Evolutionary conservation across 2,888 invertebrate species (phyloP).

Genomic region (Nesidiocoris tenuis): DNA sequence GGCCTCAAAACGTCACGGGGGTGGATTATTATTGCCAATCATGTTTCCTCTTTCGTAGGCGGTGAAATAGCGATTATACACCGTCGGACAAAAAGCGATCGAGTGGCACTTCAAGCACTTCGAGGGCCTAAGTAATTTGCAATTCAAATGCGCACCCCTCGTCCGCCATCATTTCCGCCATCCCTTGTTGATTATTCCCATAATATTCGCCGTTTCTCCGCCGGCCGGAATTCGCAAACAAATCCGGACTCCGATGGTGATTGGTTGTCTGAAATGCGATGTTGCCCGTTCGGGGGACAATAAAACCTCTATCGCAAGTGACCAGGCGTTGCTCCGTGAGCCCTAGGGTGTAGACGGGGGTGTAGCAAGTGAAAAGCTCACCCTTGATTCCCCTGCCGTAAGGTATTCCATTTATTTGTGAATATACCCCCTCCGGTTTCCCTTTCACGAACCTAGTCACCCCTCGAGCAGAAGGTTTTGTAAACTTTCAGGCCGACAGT

Average conservation of each 20-base stretch:
- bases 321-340: neutral
- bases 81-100: no score
- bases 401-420: neutral
- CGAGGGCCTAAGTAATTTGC: neutral
- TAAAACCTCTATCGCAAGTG: slow-evolving; percentile 16
- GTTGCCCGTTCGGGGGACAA: neutral
- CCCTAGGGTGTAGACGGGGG: neutral
- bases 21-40: no score
- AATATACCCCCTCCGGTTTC: neutral
- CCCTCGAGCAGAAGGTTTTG: no score
- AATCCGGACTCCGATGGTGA: neutral
- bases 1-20: no score
- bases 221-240: neutral
- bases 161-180: neutral
- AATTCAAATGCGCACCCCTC: neutral
- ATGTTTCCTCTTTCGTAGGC: no score
- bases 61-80: no score
- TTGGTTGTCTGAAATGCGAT: neutral
- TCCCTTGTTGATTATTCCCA: neutral
- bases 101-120: no score
- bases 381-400: neutral
- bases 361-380: neutral
- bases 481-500: no score
- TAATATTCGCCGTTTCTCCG: neutral
- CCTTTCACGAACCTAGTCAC: no score